These are phyloP conservation scores for Drosophila sp. DNA, from an alignment of 1,140 invertebrate genomes.

Conservation along the genomic window DNA sequence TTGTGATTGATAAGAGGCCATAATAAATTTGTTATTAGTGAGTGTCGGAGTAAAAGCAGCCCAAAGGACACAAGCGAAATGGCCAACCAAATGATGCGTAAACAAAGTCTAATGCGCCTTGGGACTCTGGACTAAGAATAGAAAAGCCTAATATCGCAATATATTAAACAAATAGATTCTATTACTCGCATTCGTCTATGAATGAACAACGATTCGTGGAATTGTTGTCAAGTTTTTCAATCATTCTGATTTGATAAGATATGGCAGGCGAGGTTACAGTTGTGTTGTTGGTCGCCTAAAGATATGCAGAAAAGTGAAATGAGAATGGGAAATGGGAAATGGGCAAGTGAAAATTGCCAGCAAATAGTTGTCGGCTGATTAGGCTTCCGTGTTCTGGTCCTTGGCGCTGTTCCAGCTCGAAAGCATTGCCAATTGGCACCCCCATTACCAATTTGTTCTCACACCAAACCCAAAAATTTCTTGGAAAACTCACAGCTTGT, in stretches of 20 bases:
- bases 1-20: constrained; percentile 71
- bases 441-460: neutral
- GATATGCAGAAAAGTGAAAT: constrained; percentile 3
- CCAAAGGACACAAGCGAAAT: constrained; percentile 7
- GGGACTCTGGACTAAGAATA: constrained; percentile 16
- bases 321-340: constrained; percentile 1
- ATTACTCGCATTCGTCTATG: constrained; percentile 42
- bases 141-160: constrained; percentile 39
- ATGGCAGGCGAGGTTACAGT: constrained; percentile 20
- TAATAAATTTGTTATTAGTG: constrained; percentile 76
- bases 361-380: constrained; percentile 36
- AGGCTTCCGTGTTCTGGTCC: constrained; percentile 1
- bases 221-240: constrained; percentile 34
- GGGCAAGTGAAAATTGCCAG: constrained; percentile 3
- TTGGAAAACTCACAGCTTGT: constrained; percentile 49
- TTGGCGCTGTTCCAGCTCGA: constrained; percentile 23
- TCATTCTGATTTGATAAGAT: constrained; percentile 53
- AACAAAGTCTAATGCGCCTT: constrained; percentile 38
- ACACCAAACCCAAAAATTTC: constrained; percentile 54
- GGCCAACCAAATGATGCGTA: constrained; percentile 64
- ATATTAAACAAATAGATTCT: constrained; percentile 60
- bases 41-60: constrained; percentile 21
- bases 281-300: constrained; percentile 31
- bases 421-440: constrained; percentile 2
- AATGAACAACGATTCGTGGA: constrained; percentile 39